A percentile compares a stretch with the other conserved stretches of the same genome.
Conservation (phyloP, 2,888 invertebrate genomes). For the Mimachlamys varia region DNA sequence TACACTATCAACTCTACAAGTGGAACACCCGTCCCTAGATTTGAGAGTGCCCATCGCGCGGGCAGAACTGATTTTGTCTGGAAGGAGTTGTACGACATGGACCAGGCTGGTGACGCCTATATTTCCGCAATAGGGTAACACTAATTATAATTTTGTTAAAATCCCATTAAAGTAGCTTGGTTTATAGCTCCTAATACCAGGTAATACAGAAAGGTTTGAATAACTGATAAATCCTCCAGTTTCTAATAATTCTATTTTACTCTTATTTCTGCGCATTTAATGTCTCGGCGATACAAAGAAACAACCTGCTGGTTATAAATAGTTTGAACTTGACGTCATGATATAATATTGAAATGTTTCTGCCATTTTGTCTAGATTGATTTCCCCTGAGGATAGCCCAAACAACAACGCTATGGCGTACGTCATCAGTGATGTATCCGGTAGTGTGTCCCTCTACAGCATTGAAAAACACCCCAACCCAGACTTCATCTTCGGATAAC, state of each 20-base stretch:
- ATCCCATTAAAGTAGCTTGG: not conserved
- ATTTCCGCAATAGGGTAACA: constrained; percentile 62
- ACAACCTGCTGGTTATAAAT: no score
- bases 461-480: constrained; percentile 44
- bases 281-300: no score
- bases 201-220: no score
- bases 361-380: constrained; percentile 52
- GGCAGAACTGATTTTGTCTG: constrained; percentile 60
- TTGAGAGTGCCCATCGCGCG: constrained; percentile 54
- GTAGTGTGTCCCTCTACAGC: constrained; percentile 60
- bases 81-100: constrained; percentile 58
- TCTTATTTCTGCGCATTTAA: no score
- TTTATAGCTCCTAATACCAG: no score
- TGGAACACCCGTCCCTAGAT: constrained; percentile 55
- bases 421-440: constrained; percentile 58
- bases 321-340: not conserved
- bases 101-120: constrained; percentile 58
- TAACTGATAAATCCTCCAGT: no score
- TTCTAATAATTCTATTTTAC: no score
- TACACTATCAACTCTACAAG: constrained; percentile 59
- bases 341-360: no score
- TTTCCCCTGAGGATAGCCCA: constrained; percentile 54
- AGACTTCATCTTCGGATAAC: constrained; percentile 1
- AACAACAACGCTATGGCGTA: constrained; percentile 58
- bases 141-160: not conserved